Evolutionary conservation across 2,797 vertebrate species (phyloP).

Genomic region (Crocidura indochinensis): DNA sequence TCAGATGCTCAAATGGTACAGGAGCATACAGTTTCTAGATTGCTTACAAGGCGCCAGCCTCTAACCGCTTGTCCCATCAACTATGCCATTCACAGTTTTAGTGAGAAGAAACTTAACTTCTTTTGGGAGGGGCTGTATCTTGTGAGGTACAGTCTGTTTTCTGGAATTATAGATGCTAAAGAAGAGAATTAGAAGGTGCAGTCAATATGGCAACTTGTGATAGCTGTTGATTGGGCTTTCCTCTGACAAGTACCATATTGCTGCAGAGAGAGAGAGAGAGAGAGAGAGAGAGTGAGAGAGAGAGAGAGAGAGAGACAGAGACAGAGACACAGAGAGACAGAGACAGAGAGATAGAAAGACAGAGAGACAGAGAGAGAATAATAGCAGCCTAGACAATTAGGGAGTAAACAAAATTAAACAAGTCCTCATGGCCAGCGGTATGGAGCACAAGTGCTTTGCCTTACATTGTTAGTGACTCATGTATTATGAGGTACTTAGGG

Average conservation of each 20-base stretch:
- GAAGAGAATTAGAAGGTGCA: constrained; percentile 82
- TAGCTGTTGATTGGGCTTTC: constrained; percentile 83
- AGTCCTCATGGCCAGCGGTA: constrained; percentile 82
- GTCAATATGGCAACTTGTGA: constrained; percentile 82
- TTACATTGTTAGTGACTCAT: constrained; percentile 49
- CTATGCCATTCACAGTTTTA: constrained; percentile 85
- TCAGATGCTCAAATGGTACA: constrained; percentile 82
- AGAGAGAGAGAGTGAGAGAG: constrained; percentile 75
- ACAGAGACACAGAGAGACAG: constrained; percentile 77
- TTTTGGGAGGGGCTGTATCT: background rate
- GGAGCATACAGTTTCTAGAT: constrained; percentile 80
- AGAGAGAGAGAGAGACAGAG: constrained; percentile 74
- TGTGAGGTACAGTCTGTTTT: constrained; percentile 69
- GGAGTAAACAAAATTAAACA: constrained; percentile 85
- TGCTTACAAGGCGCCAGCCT: constrained; percentile 74
- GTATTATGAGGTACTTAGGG: constrained; percentile 82
- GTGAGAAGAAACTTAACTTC: constrained; percentile 84
- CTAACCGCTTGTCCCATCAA: constrained; percentile 85
- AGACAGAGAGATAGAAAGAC: constrained; percentile 73
- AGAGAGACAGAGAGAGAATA: constrained; percentile 74
- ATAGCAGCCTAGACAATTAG: constrained; percentile 82
- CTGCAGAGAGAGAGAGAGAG: constrained; percentile 80
- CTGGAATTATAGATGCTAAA: constrained; percentile 86
- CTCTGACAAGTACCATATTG: constrained; percentile 87
- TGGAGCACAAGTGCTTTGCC: background rate